These are phyloP conservation scores for Enteromius fasciolatus DNA, from an alignment of 2,797 vertebrate genomes.

Conservation along the genomic window DNA sequence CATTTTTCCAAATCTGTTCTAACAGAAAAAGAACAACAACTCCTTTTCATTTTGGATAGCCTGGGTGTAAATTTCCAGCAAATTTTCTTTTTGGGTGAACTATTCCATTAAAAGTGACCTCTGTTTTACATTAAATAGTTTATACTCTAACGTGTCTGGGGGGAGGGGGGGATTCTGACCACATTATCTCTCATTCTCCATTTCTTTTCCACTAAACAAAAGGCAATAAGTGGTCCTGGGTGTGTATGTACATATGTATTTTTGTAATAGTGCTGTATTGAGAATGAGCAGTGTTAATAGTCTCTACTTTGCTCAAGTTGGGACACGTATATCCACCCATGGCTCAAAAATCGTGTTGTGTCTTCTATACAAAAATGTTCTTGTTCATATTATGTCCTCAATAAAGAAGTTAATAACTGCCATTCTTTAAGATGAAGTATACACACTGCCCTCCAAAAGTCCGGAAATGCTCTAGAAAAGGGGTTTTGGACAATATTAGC, in stretches of 20 bases:
- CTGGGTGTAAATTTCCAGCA: neutral
- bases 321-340: neutral
- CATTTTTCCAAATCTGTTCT: neutral
- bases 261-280: slow-evolving; percentile 24
- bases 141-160: neutral
- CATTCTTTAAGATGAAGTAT: neutral
- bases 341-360: neutral
- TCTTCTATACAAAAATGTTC: neutral
- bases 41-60: neutral
- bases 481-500: too few relatives aligned
- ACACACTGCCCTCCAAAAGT: too few relatives aligned
- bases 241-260: slow-evolving; percentile 3
- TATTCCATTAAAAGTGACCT: neutral
- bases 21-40: neutral
- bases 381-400: slow-evolving; percentile 6
- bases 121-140: neutral
- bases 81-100: neutral
- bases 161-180: neutral
- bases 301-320: slow-evolving; percentile 8
- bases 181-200: neutral
- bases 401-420: slow-evolving; percentile 10
- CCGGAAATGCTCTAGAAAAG: too few relatives aligned
- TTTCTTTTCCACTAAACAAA: slow-evolving; percentile 41
- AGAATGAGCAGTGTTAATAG: neutral
- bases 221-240: neutral